Conservation (phyloP, 2,797 vertebrate genomes). For the Lacerta viridis region DNA sequence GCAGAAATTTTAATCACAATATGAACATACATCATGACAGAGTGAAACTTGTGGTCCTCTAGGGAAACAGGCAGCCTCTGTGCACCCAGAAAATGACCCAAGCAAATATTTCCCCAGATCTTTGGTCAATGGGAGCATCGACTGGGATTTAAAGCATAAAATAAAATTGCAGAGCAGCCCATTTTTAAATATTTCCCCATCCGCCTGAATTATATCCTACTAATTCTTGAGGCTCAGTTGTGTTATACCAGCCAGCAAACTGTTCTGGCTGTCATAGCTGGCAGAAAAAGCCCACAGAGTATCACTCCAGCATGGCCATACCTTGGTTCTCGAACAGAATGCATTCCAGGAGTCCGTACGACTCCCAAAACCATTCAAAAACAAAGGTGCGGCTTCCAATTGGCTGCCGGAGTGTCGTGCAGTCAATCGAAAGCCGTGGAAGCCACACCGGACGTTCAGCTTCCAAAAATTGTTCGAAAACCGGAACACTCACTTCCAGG, state of each 20-base stretch:
- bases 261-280: constrained; percentile 36
- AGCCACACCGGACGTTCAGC: too few species aligned
- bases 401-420: too few species aligned
- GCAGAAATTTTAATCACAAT: constrained; percentile 16
- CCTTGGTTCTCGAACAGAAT: too few species aligned
- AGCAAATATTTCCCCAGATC: background rate
- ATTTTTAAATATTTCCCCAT: constrained; percentile 14
- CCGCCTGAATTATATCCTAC: constrained; percentile 1
- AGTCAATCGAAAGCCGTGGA: too few species aligned
- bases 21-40: background rate
- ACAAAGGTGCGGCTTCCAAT: too few species aligned
- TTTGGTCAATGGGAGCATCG: background rate
- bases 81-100: accelerated
- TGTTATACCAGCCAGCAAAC: constrained; percentile 30
- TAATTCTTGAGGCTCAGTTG: background rate
- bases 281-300: background rate
- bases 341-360: too few species aligned
- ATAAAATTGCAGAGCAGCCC: too few species aligned
- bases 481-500: too few species aligned
- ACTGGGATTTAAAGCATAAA: accelerated
- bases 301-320: accelerated
- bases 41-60: background rate
- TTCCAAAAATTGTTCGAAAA: too few species aligned
- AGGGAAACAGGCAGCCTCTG: constrained; percentile 2
- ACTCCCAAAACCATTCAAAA: too few species aligned